Percentiles rank a stretch among this genome's conserved stretches.
These are phyloP conservation scores for Poecilia wingei DNA, from an alignment of 2,797 vertebrate genomes.

Conservation along the genomic window DNA sequence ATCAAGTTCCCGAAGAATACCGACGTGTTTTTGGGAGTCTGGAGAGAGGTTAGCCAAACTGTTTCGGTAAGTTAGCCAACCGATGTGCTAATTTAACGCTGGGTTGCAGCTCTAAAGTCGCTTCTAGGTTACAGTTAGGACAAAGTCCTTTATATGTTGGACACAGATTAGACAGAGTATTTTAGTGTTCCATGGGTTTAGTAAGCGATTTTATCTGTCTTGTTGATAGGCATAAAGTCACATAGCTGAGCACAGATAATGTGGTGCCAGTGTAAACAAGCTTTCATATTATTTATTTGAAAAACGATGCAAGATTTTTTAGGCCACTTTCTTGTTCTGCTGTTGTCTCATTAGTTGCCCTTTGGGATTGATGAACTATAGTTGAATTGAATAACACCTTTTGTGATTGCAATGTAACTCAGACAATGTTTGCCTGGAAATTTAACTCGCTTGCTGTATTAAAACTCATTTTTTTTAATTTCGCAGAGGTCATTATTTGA, in stretches of 20 bases:
- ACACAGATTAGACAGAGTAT: background rate
- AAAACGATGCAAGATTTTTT: background rate
- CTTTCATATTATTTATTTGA: background rate
- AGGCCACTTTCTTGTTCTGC: background rate
- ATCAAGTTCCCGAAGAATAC: background rate
- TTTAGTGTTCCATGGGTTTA: background rate
- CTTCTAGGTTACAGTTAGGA: background rate
- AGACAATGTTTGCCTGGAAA: background rate
- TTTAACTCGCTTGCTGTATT: background rate
- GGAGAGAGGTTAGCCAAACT: constrained; percentile 34
- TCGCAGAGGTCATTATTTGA: background rate
- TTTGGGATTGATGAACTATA: background rate
- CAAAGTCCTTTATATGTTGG: background rate
- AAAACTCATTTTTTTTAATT: background rate
- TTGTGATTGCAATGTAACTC: background rate
- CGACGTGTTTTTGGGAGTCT: constrained; percentile 1
- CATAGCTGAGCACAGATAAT: background rate
- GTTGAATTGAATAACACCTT: background rate
- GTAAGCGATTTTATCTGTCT: accelerated
- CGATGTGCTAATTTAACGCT: background rate
- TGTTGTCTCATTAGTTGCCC: background rate
- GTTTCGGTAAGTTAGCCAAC: constrained; percentile 58
- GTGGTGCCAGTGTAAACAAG: background rate
- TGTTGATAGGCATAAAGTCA: background rate
- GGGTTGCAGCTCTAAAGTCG: background rate